Base-by-base conservation (phyloP, 2,113 vertebrate species). In the Eublepharis macularius region DNA sequence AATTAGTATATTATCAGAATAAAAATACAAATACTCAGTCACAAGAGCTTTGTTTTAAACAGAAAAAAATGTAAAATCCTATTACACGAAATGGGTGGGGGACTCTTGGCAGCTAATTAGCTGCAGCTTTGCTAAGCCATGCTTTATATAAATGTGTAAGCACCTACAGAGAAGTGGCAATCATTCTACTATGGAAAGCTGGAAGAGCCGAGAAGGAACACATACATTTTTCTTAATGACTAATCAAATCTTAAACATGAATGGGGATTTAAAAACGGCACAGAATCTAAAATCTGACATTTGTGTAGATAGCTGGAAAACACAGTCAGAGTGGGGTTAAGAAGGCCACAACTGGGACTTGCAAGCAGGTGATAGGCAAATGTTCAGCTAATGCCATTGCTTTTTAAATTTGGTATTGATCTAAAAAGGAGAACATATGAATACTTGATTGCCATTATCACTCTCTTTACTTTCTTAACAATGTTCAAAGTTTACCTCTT, bases 1-100 rank as follows among this genome's bases (percentile, higher is more conserved):
- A 76, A 13, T 12, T 14, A 54, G 32, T 19, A 51, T 74, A 43
- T 41, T 57, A 65, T 82, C 29, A 0, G 32, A 13, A 34, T 1
- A 4, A 54, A 72, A 79, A 16, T 41, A 0, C 0, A 66, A 0
- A 0, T 0, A 73, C 49, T 36, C 0, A 54, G 41, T 9, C 6
- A 63, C 60, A 14, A 29, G 11, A 5, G n/a, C 29, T 45, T 29
- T 68, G 41, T 54, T 8, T 9, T 17, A 2, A 36, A 72, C 10
- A 43, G 49, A 16, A 49, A 39, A n/a, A 24, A 19, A 10, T 43
- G 14, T 11, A 74, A 16, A 49, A 66, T 1, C 43, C 72, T n/a
- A 24, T 78, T 41, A 74, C 77, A 14, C 49, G 16, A 6, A 36
- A 74, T 49, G 21, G 41, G 6, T n/a, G 43, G 41, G 65, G 43